Base-by-base conservation (phyloP, 2,113 vertebrate genomes). In the Engraulis encrasicolus region DNA sequence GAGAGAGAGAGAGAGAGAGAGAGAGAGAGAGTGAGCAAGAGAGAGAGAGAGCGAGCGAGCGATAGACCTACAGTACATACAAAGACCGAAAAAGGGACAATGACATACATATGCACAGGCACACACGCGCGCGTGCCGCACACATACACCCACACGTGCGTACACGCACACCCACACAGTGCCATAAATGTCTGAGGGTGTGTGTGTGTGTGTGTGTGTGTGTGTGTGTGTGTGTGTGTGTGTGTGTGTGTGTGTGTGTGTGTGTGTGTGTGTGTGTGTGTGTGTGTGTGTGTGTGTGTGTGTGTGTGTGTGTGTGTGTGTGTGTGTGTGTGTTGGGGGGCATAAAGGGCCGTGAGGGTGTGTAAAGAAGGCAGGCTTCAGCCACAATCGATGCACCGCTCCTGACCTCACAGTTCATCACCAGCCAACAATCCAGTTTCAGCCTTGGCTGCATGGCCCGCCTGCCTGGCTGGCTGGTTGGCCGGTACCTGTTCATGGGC, bases 151-250 rank as follows among this genome's bases (percentile, higher is more conserved):
- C n/a, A n/a, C n/a, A n/a, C n/a, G n/a, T n/a, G n/a, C n/a, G n/a
- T n/a, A n/a, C n/a, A n/a, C n/a, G n/a, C n/a, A n/a, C 78, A 61
- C 79, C 58, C 50, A 78, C 36, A 45, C 49, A 79, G 78, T 40
- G 36, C 49, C 38, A 74, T 74, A 45, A 3, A 45, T 45, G 3
- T 45, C 40, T 45, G 40, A 45, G 40, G 40, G 20, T 6, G 20
- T 54, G 52, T 52, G 50, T 52, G 50, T 52, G 50, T 52, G 50
- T 15, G 50, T 52, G 7, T 52, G 50, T 4, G 50, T 9, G 50
- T 52, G 50, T 52, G 50, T 52, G 50, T 52, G 50, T 52, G 50
- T 52, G 2, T n/a, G n/a, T n/a, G n/a, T n/a, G n/a, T n/a, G n/a
- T n/a, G n/a, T n/a, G n/a, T n/a, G n/a, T n/a, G n/a, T n/a, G n/a